Evolutionary conservation across 2,888 invertebrate species (phyloP), one percentile per base, ranked within the genome.

Genomic region (Arrhopalites spinosus): DNA sequence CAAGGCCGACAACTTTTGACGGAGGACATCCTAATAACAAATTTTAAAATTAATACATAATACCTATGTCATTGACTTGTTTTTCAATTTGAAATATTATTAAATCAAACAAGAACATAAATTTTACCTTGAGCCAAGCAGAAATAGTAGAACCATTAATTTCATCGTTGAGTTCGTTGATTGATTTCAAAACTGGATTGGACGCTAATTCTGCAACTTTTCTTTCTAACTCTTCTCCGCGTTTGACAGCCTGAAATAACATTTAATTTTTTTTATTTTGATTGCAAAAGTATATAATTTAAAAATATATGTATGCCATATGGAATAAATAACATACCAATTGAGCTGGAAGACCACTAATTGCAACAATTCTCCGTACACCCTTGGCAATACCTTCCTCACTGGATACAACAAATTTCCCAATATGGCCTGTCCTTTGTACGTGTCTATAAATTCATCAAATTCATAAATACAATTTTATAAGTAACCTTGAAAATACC

Each of bases 361-460:
- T 86, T 25, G 98, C 98, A 36, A 98, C 95, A 84, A 99, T 97
- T 84, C 99, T 90, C 77, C 99, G 89, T 82, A 98, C 95, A 74
- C 99, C 99, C 87, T 99, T 99, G 64, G 99, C 96, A 82, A 99
- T 99, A 15, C 99, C 98, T 87, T 99, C 99, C 88, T 99, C 99
- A 83, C 94, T 93, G 2, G 95, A 91, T 84, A 99, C 98, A 1
- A 98, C 93, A 87, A 99, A 95, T 83, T 94, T 92, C 47, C 96
- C 96, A 84, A 98, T 93, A 85, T 99, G 97, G 0, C 95, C 93
- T 25, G 96, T 92, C 83, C 92, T 91, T 83, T 91, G 90, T 75
- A 98, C 89, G 88, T 98, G 98, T 8, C 90, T 90, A 83, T 1
- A n/a, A n/a, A 84, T 84, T 76, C 68, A 75, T 79, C 81, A 67